Evolutionary conservation across 2,113 vertebrate species (phyloP).

Genomic region (Brachypteracias leptosomus): DNA sequence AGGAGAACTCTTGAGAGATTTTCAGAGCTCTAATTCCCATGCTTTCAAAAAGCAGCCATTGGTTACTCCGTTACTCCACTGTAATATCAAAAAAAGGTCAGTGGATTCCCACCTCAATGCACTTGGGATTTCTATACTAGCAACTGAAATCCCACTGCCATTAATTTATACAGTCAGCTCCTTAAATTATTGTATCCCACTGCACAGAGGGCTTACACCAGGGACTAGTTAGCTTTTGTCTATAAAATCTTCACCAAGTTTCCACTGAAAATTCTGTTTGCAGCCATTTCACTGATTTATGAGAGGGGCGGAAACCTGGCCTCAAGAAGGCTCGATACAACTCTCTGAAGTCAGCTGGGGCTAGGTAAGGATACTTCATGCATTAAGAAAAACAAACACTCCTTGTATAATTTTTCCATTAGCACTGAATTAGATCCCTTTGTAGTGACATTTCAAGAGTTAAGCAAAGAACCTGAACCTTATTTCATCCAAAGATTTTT

Average conservation of each 20-base stretch:
- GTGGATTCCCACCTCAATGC: not conserved
- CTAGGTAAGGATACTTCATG: not conserved
- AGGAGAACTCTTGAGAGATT: not conserved
- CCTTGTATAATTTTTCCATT: not conserved
- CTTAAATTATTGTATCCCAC: not conserved
- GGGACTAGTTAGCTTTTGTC: not conserved
- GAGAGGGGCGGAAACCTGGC: accelerated
- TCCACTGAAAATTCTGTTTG: not conserved
- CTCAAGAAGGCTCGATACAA: not conserved
- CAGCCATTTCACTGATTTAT: not conserved
- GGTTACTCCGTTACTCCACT: not conserved
- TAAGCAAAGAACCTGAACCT: not conserved
- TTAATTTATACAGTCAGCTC: not conserved
- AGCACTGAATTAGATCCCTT: slow-evolving; percentile 15
- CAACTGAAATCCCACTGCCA: not conserved
- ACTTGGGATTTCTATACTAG: not conserved
- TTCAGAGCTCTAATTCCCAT: not conserved
- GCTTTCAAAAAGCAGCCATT: not conserved
- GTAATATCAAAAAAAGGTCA: not conserved
- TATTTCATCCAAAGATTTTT: not conserved
- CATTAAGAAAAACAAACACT: not conserved
- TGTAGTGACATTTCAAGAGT: not conserved
- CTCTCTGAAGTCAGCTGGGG: not conserved
- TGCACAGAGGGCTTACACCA: not conserved
- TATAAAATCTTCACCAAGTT: not conserved